Evolutionary conservation across 2,888 invertebrate species (phyloP), one percentile per base, ranked within the genome.

Genomic region (Pristionchus arcanus): DNA sequence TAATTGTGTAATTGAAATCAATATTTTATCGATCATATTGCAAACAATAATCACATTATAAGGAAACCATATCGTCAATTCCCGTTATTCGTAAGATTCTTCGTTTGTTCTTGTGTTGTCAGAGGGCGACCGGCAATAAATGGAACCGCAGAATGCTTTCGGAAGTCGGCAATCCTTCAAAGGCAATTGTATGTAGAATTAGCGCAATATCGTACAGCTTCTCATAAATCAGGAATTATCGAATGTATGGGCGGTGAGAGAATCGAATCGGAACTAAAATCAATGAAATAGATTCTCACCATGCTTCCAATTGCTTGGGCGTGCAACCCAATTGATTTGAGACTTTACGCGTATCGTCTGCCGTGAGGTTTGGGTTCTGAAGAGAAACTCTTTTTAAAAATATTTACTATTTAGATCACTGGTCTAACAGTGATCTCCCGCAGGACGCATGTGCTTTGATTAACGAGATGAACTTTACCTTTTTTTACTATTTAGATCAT

Each of bases 291-390:
- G 34, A 19, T 42, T 25, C n/a, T 81, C 34, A 81, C 81, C 81
- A 81, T 16, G 49, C 15, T 13, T 81, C 81, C 21, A 81, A 53
- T 19, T 81, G 81, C 15, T 81, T 53, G 4, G n/a, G 49, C 15
- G n/a, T 28, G 49, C 42, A 81, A n/a, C 81, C 81, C n/a, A 81
- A 28, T 13, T 81, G 49, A n/a, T 28, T 25, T 15, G 81, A 49
- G 13, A 81, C n/a, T 19, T 81, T 53, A n/a, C 21, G 13, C n/a
- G 19, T 21, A 21, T 81, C 53, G 1, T 81, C 81, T 19, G 81
- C n/a, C 1, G 81, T 81, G n/a, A 49, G n/a, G 19, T 81, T 53
- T 0, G 81, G 81, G 49, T 81, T 81, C 81, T 81, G 81, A 53
- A 53, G n/a, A n/a, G n/a, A n/a, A n/a, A n/a, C n/a, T n/a, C n/a